Evolutionary conservation across 2,113 vertebrate genomes (phyloP).

Genomic region (Herpetotheres cachinnans): DNA sequence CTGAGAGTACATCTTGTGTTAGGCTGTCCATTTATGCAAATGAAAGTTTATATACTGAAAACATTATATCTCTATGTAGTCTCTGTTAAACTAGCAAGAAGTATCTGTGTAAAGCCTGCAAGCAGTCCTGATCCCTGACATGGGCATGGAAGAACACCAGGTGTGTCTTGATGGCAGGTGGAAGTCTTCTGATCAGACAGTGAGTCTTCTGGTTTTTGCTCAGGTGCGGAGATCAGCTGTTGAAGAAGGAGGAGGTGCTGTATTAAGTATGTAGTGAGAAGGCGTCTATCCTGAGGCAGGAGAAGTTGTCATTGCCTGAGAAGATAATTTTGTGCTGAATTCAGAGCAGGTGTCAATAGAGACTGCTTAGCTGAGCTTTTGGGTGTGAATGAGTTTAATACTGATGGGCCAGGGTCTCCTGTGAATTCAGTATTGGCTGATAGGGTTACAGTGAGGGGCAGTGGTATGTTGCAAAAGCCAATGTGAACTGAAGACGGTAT

Average conservation of each 20-base stretch:
- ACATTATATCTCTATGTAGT: neutral
- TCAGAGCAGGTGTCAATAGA: neutral
- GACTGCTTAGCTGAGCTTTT: neutral
- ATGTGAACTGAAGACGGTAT: neutral
- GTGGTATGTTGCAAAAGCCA: neutral
- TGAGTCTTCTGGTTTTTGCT: neutral
- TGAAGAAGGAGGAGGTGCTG: neutral
- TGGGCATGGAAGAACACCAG: neutral
- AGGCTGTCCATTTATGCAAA: neutral
- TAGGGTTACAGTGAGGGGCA: neutral
- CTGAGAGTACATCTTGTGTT: neutral
- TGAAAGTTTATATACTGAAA: neutral
- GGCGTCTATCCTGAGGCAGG: neutral
- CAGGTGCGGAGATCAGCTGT: neutral
- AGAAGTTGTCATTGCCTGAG: neutral
- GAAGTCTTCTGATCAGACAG: neutral
- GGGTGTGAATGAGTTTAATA: neutral
- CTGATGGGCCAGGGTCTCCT: neutral
- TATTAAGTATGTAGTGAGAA: neutral
- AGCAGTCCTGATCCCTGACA: neutral
- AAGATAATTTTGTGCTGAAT: constrained; percentile 1
- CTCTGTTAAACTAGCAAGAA: neutral
- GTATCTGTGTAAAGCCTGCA: neutral
- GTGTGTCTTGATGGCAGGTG: neutral
- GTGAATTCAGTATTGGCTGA: neutral